Evolutionary conservation across 2,113 vertebrate genomes (phyloP).

Genomic region (Sitta europaea): DNA sequence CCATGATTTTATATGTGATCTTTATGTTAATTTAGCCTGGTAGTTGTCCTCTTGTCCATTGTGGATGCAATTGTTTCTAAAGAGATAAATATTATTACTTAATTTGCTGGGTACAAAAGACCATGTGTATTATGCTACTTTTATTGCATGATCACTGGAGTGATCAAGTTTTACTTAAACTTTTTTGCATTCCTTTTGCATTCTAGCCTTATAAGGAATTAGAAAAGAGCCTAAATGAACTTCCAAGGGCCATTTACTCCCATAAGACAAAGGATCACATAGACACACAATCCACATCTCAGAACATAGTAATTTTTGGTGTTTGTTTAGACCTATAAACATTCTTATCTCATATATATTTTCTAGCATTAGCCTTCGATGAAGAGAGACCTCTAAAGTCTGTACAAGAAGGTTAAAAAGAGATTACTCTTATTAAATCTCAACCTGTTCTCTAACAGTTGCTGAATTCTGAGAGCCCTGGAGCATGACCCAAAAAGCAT

Average conservation of each 20-base stretch:
- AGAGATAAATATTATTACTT: not conserved
- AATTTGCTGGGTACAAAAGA: not conserved
- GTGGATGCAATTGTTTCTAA: not conserved
- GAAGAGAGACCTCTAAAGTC: not conserved
- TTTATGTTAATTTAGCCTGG: conserved; percentile 31
- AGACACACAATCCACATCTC: not conserved
- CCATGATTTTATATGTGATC: conserved; percentile 39
- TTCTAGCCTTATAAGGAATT: not conserved
- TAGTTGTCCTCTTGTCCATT: conserved; percentile 10
- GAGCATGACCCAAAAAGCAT: conserved; percentile 40
- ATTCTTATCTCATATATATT: not conserved
- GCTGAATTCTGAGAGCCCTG: conserved; percentile 22
- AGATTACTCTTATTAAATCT: conserved; percentile 13
- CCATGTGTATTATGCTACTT: not conserved
- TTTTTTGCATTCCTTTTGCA: not conserved
- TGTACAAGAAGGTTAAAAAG: conserved; percentile 18
- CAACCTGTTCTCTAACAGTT: not conserved
- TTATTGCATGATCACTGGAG: not conserved
- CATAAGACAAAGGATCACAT: not conserved
- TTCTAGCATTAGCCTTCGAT: not conserved
- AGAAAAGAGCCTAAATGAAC: not conserved
- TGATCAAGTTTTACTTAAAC: not conserved
- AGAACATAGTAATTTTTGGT: not conserved
- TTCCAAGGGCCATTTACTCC: not conserved
- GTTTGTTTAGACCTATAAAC: not conserved